Base-by-base conservation (phyloP, 2,888 invertebrate species). In the Drosophila siamana region DNA sequence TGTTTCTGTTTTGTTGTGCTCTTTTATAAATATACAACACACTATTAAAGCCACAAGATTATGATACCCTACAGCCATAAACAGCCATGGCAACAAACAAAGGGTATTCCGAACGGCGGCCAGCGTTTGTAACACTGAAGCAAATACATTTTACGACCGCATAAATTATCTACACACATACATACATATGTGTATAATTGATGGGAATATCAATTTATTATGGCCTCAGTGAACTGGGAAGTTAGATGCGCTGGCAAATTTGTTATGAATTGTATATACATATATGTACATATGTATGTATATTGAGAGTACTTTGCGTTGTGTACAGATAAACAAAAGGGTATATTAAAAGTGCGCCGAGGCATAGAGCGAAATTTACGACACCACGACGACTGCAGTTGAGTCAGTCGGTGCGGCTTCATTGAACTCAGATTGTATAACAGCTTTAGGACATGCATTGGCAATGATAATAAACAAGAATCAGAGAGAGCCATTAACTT, bases 21-120 rank as follows among this genome's bases (percentile, higher is more conserved):
- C 54, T 54, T 66, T 50, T 55, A 55, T 38, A 62, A 55, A 55
- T 62, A 62, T 62, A 62, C 62, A 55, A 55, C n/a, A 47, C 13
- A 26, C 28, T 43, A 51, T 60, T 30, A 50, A 50, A 33, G 15
- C 54, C 13, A 22, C 44, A 44, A 30, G 51, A n/a, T 48, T 43
- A n/a, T n/a, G 8, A 41, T 50, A 59, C 50, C 48, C 59, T 50
- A 48, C 15, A 43, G 33, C 28, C 50, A 43, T 22, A 22, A 30
- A 48, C 11, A 9, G 6, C n/a, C n/a, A n/a, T n/a, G n/a, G n/a
- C n/a, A n/a, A n/a, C 8, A 43, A 43, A n/a, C 55, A 55, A 33
- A 22, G 51, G 41, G 50, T 43, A 24, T 47, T 19, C 16, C 7
- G 2, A 47, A 16, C 6, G 6, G n/a, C 16, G 15, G 26, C 26